These are phyloP conservation scores for Araneus ventricosus DNA, from an alignment of 1,140 invertebrate species.

Conservation along the genomic window DNA sequence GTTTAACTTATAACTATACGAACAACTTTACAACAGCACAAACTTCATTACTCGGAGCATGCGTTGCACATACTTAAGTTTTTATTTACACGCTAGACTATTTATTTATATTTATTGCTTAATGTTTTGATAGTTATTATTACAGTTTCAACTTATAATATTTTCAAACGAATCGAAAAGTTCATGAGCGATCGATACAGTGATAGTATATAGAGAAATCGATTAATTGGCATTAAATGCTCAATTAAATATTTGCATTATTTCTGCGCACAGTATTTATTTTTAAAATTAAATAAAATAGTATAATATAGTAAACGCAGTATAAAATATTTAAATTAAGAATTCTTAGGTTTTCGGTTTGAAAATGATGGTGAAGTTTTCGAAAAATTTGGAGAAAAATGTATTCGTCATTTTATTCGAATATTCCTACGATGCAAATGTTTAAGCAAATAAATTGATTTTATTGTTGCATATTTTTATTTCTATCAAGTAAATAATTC, in stretches of 20 bases:
- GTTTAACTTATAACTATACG: not conserved
- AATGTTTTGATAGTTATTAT: constrained; percentile 4
- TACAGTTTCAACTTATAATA: constrained; percentile 16
- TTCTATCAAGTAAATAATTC: too few species aligned
- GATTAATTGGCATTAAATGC: constrained; percentile 1
- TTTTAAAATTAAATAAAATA: too few species aligned
- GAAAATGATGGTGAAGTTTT: too few species aligned
- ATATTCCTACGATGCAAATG: too few species aligned
- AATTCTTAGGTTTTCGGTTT: too few species aligned
- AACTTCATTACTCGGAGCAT: not conserved
- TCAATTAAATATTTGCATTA: not conserved
- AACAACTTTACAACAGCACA: not conserved
- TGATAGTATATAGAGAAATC: not conserved
- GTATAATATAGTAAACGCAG: too few species aligned
- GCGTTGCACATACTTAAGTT: not conserved
- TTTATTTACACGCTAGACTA: not conserved
- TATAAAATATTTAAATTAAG: too few species aligned
- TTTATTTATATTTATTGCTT: not conserved
- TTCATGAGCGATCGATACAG: constrained; percentile 8
- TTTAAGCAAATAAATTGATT: too few species aligned
- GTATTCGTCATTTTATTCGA: too few species aligned
- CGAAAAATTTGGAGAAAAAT: too few species aligned
- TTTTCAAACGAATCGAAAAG: constrained; percentile 1
- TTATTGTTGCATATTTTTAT: too few species aligned
- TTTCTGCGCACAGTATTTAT: not conserved